Evolutionary conservation across 2,113 vertebrate species (phyloP), one percentile per base, ranked within the genome.

Genomic region (Planiliza haematocheilus): DNA sequence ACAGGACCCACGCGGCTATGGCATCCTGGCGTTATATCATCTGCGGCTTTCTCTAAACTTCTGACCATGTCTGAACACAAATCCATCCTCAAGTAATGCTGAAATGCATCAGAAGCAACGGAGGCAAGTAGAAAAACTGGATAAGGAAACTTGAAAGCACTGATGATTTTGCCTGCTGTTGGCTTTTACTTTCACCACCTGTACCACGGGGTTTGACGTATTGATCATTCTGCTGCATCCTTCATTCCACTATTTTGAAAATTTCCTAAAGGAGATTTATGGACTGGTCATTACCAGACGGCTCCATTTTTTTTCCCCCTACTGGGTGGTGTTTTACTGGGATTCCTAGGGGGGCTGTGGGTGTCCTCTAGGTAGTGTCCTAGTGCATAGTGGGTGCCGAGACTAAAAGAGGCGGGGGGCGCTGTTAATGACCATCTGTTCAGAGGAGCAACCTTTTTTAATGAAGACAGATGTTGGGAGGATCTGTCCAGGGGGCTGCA

Each of bases 391-490:
- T 86, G 80, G 81, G 66, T 84, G 83, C 80, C 9, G 74, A 46
- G 34, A 67, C 68, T 65, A 60, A 58, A 30, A 30, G 24, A 78
- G 30, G 59, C 51, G 49, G 42, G 81, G 85, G 78, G 83, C 55
- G 76, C 82, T 82, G 75, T 91, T 93, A 93, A 94, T 90, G 92
- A 85, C 93, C 93, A 94, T 94, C 93, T 94, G 93, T 81, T 93
- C 89, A 39, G 74, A 86, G 85, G 24, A 86, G 79, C 86, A 86
- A 87, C 83, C 81, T 87, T 86, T 30, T 93, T 93, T 93, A 94
- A 94, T 94, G 93, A 93, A 93, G 93, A 93, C 17, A 59, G 89
- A 94, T 93, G 90, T 86, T 75, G 69, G 67, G 73, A 68, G 72
- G 58, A 66, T 74, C 89, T 77, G 79, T 91, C 92, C 89, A 86